Evolutionary conservation across 2,888 invertebrate genomes (phyloP).

Genomic region (Tiphia femorata): DNA sequence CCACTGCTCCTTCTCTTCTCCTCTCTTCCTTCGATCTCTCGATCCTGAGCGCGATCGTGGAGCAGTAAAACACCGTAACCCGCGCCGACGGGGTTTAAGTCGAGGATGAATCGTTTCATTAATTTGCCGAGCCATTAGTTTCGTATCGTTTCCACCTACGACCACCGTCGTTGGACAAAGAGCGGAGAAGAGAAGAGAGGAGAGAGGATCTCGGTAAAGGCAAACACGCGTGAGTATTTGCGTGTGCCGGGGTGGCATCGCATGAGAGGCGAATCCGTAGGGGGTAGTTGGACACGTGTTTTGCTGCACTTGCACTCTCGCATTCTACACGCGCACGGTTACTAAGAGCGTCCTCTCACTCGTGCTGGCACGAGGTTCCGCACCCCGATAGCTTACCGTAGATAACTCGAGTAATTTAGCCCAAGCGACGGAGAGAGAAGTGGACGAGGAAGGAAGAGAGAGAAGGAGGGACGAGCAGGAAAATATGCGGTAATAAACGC

Average conservation of each 20-base stretch:
- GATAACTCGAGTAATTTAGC: constrained; percentile 27
- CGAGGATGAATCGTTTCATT: constrained; percentile 24
- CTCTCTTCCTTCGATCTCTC: constrained; percentile 4
- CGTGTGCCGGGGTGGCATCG: no score
- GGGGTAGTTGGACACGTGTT: no score
- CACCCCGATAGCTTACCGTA: no score
- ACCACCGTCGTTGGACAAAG: constrained; percentile 1
- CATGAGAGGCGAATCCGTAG: no score
- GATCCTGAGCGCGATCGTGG: constrained; percentile 1
- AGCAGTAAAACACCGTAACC: background rate
- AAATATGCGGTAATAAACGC: constrained; percentile 31
- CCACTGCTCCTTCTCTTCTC: constrained; percentile 3
- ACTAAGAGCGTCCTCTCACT: no score
- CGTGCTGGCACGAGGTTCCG: no score
- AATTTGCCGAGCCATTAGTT: constrained; percentile 27
- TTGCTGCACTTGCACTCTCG: no score
- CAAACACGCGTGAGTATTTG: background rate
- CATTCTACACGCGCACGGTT: no score
- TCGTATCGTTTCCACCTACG: constrained; percentile 3
- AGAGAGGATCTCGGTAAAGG: background rate
- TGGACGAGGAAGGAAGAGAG: background rate
- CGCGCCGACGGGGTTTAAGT: background rate
- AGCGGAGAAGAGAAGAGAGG: background rate
- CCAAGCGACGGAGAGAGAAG: background rate
- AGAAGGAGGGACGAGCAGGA: constrained; percentile 7